Percentiles rank a stretch among this genome's conserved stretches.
Evolutionary conservation across 2,888 invertebrate genomes (phyloP).

Genomic region (Nymphalis c-album): DNA sequence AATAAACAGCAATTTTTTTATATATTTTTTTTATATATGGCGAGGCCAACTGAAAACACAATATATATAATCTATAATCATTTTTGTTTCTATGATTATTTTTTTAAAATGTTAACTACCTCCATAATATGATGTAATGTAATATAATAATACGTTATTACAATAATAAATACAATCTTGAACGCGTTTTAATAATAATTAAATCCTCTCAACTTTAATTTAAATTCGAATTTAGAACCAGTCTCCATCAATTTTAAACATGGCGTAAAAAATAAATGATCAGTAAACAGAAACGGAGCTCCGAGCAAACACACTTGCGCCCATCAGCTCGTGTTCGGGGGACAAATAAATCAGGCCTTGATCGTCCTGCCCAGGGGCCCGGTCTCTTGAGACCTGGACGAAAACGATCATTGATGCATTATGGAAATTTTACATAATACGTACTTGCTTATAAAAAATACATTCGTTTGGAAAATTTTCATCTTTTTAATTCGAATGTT

Average conservation of each 20-base stretch:
- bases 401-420: conserved; percentile 17
- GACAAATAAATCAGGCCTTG: conserved; percentile 66
- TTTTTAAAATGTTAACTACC: neutral
- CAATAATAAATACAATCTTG: neutral
- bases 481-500: no score
- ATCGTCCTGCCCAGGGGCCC: conserved; percentile 49
- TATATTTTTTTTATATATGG: no score
- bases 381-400: conserved; percentile 53
- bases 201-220: conserved; percentile 4
- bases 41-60: no score
- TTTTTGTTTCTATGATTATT: neutral
- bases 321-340: conserved; percentile 43
- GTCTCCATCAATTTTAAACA: conserved; percentile 39
- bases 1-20: no score
- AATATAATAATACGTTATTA: conserved; percentile 3
- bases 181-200: neutral
- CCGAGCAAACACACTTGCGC: conserved; percentile 53
- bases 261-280: conserved; percentile 56
- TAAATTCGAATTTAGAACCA: conserved; percentile 18
- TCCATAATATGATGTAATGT: neutral
- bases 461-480: no score
- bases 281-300: conserved; percentile 59
- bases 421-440: conserved; percentile 12
- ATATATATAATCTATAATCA: neutral
- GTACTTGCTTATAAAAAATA: neutral